These are phyloP conservation scores for Hyles euphorbiae DNA, from an alignment of 1,140 invertebrate species.

Conservation along the genomic window DNA sequence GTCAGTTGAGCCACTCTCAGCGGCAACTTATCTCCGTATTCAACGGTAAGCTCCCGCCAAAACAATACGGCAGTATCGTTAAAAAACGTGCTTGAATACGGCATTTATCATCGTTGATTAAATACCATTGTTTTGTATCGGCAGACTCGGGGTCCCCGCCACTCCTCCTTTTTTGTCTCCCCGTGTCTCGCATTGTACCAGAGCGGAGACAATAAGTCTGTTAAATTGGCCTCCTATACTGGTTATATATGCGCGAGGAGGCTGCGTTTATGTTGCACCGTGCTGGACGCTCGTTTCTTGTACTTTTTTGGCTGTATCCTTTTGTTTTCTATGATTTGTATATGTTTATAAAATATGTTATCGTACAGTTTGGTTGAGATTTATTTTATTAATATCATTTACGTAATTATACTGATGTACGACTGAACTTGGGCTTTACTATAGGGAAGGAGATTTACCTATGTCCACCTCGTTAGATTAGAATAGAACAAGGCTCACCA, in stretches of 20 bases:
- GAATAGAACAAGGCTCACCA: too few relatives aligned
- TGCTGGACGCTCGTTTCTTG: slow-evolving; percentile 43
- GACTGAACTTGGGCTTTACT: too few relatives aligned
- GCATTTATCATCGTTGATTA: slow-evolving; percentile 75
- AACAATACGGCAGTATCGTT: slow-evolving; percentile 72
- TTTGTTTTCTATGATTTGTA: too few relatives aligned
- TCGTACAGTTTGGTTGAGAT: too few relatives aligned
- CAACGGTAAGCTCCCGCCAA: slow-evolving; percentile 70
- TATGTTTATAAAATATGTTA: too few relatives aligned
- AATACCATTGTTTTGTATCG: slow-evolving; percentile 75
- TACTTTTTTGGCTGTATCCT: too few relatives aligned
- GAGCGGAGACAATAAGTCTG: slow-evolving; percentile 72
- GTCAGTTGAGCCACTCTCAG: slow-evolving; percentile 71
- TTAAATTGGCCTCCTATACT: slow-evolving; percentile 67
- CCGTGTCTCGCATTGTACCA: slow-evolving; percentile 60
- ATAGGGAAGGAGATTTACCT: too few relatives aligned
- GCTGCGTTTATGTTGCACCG: slow-evolving; percentile 44
- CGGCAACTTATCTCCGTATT: slow-evolving; percentile 69
- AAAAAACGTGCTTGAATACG: slow-evolving; percentile 71
- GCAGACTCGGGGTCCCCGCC: slow-evolving; percentile 53
- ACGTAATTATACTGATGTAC: too few relatives aligned
- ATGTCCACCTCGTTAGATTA: too few relatives aligned
- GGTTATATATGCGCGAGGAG: slow-evolving; percentile 41
- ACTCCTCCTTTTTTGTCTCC: slow-evolving; percentile 56
- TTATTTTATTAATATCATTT: too few relatives aligned